Conservation (phyloP, 1,140 invertebrate species). For the Philaenus spumarius region DNA sequence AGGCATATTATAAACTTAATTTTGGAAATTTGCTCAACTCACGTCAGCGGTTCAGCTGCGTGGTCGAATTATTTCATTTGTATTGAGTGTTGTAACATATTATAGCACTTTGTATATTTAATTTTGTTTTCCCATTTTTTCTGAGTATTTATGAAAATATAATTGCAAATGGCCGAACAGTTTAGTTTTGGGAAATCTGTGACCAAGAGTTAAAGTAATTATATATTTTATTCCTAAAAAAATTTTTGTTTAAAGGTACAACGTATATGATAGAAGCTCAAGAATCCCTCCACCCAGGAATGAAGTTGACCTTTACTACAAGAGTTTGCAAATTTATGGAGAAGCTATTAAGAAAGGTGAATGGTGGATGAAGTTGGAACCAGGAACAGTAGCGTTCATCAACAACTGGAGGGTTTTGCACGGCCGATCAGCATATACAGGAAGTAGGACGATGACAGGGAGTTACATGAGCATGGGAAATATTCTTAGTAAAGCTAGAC, state of each 20-base stretch:
- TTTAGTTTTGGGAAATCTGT: too few species aligned
- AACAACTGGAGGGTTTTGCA: slow-evolving; percentile 73
- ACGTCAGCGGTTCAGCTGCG: too few species aligned
- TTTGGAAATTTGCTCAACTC: too few species aligned
- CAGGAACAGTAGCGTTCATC: slow-evolving; percentile 59
- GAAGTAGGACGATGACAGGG: slow-evolving; percentile 48
- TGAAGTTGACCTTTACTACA: slow-evolving; percentile 53
- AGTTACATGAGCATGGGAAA: slow-evolving; percentile 55
- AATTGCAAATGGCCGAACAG: too few species aligned
- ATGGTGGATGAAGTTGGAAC: slow-evolving; percentile 51
- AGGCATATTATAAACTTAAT: too few species aligned
- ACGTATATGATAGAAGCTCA: slow-evolving; percentile 58
- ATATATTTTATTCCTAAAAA: background rate
- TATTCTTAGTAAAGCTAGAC: slow-evolving; percentile 48
- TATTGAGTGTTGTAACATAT: too few species aligned
- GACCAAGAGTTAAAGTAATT: too few species aligned
- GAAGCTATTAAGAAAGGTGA: slow-evolving; percentile 47
- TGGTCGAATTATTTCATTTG: too few species aligned
- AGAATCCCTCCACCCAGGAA: slow-evolving; percentile 40
- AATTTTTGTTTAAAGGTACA: slow-evolving; percentile 43
- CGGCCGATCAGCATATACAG: slow-evolving; percentile 57
- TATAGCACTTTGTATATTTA: too few species aligned
- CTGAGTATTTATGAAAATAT: background rate
- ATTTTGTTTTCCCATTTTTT: too few species aligned
- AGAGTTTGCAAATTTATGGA: slow-evolving; percentile 49